Base-by-base conservation (phyloP, 2,888 invertebrate species). In the Drosophila lutescens region DNA sequence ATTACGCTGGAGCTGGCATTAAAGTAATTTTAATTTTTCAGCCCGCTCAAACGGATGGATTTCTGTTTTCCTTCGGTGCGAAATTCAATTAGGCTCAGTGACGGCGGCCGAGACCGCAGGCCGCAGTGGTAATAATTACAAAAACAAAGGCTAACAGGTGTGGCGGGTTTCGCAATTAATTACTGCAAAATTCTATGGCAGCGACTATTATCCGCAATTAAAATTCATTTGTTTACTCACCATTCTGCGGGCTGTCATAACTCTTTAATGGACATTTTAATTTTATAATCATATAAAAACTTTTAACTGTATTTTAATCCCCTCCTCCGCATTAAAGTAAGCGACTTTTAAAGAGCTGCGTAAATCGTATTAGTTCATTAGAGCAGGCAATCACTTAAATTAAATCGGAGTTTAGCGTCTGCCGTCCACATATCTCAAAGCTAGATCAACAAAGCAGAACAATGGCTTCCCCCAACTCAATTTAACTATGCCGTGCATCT, bases 71-170 rank as follows among this genome's bases (percentile, higher is more conserved):
- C 20, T 49, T 50, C 10, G 38, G 32, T 8, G 44, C 43, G 61
- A 50, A 51, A 59, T 59, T 71, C 50, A 68, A 68, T 68, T 68
- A 71, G 46, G 46, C 32, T 34, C 59, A 53, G 23, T 46, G 32
- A 34, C 46, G 32, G 13, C 38, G 30, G 60, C 50, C 71, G 9
- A 59, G 17, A 59, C 66, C 66, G 38, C 65, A 44, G 36, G 41
- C 70, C 70, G 50, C 68, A 60, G 17, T 40, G 71, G 49, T 50
- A 68, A 68, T 68, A 40, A 71, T 59, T 71, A 68, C 50, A 66
- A 65, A 50, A 57, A 46, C 43, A 13, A 23, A 26, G 26, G 34
- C 57, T 26, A 23, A 8, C 65, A 65, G 67, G 67, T 46, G 65
- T 15, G 20, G 20, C 30, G 15, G 10, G 30, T 20, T 53, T 13